phyloP scores from a whole-genome alignment of 2,797 vertebrate species.

The Fratercula arctica region DNA sequence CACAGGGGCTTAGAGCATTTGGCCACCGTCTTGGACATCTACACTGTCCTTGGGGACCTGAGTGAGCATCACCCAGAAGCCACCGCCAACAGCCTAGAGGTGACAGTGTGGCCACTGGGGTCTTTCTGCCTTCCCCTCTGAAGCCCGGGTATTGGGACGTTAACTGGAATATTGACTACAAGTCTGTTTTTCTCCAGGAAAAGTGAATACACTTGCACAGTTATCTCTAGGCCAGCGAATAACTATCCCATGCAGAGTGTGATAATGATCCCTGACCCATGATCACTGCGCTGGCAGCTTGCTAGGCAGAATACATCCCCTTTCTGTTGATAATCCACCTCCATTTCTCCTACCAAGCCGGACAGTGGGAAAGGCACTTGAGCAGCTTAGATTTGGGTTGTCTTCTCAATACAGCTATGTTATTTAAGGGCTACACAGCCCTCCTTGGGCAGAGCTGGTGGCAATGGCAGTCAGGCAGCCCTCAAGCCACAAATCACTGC shows the following conservation, averaged over 20 bases:
- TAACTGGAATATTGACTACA: not conserved
- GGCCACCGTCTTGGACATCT: not conserved
- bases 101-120: not conserved
- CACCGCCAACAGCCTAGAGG: not conserved
- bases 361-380: not conserved
- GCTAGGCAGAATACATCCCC: not conserved
- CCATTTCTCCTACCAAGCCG: not conserved
- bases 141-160: not conserved
- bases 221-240: not conserved
- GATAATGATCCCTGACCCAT: not conserved
- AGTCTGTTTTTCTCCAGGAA: not conserved
- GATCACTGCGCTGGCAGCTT: not conserved
- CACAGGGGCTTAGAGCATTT: not conserved
- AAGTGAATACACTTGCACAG: not conserved
- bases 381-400: not conserved
- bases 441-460: not conserved
- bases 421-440: not conserved
- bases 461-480: not conserved
- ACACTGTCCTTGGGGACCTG: not conserved
- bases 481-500: not conserved
- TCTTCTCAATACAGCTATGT: not conserved
- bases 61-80: not conserved
- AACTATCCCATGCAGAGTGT: not conserved
- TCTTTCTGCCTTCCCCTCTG: not conserved
- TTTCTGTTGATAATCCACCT: not conserved